Evolutionary conservation across 2,797 vertebrate genomes (phyloP), one percentile per base, ranked within the genome.

Genomic region (Catamblyrhynchus diadema): DNA sequence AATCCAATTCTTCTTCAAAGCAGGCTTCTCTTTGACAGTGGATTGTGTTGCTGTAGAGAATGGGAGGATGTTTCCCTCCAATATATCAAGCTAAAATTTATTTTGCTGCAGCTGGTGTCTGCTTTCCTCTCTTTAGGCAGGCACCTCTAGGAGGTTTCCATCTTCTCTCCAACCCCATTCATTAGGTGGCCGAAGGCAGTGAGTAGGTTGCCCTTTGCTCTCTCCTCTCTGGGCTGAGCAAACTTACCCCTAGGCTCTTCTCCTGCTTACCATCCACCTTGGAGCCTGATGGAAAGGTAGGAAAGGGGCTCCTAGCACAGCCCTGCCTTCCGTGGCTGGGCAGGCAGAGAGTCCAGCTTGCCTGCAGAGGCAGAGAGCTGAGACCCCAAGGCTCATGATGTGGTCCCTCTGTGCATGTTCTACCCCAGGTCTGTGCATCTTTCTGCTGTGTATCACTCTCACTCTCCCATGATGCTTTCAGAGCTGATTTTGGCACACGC

Each of bases 41-140:
- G 61, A 32, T 56, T 72, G 28, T 69, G n/a, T 47, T 78, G 50
- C 42, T 82, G n/a, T 61, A 81, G 54, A 74, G 92, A 83, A 86
- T 47, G 28, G 28, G 30, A 75, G 15, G 27, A 71, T 30, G 12
- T 25, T 45, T 20, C 12, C 21, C 14, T 39, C 11, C 39, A 50
- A 0, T 47, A 35, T 21, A 64, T 64, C 25, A 81, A 81, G 25
- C 11, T 53, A 41, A 50, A 91, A 30, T 82, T 45, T 64, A 33
- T 77, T 45, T 85, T 74, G n/a, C 39, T 93, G 32, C 44, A 85
- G 10, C 24, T 60, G 37, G 14, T 25, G 4, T 50, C n/a, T 27
- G 3, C 66, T 77, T 59, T 45, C 7, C 44, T 77, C 33, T 22
- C 32, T 93, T 82, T 90, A 83, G 51, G 16, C 6, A 32, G 37